Percentiles rank a stretch among this genome's conserved stretches.
These are phyloP conservation scores for Saccostrea cuccullata DNA, from an alignment of 1,140 invertebrate genomes.

Conservation along the genomic window DNA sequence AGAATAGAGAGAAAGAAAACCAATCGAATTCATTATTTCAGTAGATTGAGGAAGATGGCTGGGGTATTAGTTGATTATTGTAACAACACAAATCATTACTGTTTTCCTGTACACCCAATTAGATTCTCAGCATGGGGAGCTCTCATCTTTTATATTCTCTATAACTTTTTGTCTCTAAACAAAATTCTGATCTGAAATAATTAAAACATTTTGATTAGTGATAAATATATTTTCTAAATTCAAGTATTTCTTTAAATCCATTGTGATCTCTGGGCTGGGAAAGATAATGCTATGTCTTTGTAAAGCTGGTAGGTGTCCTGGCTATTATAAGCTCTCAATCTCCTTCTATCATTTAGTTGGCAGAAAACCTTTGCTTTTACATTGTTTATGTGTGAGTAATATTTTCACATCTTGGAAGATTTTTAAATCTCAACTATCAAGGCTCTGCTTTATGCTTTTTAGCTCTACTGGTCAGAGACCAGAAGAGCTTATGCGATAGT, in stretches of 20 bases:
- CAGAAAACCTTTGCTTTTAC: not conserved
- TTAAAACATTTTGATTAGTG: conserved; percentile 1
- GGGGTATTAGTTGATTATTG: conserved; percentile 21
- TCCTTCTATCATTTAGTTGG: not conserved
- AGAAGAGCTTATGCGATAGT: too few species aligned
- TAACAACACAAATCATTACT: conserved; percentile 17
- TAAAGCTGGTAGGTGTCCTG: not conserved
- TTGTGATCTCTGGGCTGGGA: not conserved
- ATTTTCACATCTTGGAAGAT: not conserved
- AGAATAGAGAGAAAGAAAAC: not conserved
- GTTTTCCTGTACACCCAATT: conserved; percentile 19
- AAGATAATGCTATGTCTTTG: not conserved
- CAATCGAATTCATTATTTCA: conserved; percentile 26
- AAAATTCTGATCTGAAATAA: not conserved
- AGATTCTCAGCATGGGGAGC: conserved; percentile 1
- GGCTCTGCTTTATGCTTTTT: not conserved
- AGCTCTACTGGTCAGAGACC: too few species aligned
- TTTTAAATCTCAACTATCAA: not conserved
- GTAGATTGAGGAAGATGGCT: not conserved
- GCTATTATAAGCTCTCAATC: not conserved
- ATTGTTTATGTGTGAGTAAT: conserved; percentile 21
- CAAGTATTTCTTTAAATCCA: not conserved
- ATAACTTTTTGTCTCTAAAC: not conserved
- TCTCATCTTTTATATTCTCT: not conserved
- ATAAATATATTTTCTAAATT: not conserved